Base-by-base conservation (phyloP, 2,113 vertebrate species). In the Hiodon tergisus region DNA sequence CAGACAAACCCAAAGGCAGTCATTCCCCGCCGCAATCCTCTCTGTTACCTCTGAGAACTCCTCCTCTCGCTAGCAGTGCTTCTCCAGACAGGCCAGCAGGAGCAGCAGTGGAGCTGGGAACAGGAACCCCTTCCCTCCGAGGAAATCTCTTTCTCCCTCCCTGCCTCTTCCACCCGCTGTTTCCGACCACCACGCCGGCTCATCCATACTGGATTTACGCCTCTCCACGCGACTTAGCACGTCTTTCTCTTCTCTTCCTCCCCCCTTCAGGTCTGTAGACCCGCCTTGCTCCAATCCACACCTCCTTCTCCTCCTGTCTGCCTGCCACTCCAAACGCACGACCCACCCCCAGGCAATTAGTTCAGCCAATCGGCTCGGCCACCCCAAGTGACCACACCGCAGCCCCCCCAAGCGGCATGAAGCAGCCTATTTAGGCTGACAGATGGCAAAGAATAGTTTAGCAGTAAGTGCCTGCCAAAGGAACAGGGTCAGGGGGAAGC, bases 361-460 rank as follows among this genome's bases (percentile, higher is more conserved):
- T 68, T 81, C 72, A 78, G 73, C 84, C 84, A 78, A 78, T 85
- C 73, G 76, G 74, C 73, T 46, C 47, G 14, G 77, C 77, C 54
- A 17, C 75, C 31, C 59, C 47, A 17, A 54, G n/a, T 58, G 17
- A 46, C 59, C 50, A 7, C 31, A 51, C 57, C 3, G 54, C n/a
- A 10, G 55, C 31, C 57, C 58, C 55, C 10, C 51, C 57, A 51
- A 67, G 60, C 57, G 46, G 48, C 74, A 76, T 75, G 58, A 80
- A 76, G 80, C 48, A 17, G 4, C 54, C 72, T 67, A 14, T 17
- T 58, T 77, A 72, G 81, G 78, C 69, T 84, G 73, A 78, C 80
- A 77, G 73, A 78, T 67, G 79, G 73, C 61, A 75, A 71, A 74
- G 76, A 69, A 51, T 69, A 14, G 65, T 79, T 86, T 76, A 78